Evolutionary conservation across 2,113 vertebrate genomes (phyloP).

Genomic region (Neolamprologus caudopunctatus): DNA sequence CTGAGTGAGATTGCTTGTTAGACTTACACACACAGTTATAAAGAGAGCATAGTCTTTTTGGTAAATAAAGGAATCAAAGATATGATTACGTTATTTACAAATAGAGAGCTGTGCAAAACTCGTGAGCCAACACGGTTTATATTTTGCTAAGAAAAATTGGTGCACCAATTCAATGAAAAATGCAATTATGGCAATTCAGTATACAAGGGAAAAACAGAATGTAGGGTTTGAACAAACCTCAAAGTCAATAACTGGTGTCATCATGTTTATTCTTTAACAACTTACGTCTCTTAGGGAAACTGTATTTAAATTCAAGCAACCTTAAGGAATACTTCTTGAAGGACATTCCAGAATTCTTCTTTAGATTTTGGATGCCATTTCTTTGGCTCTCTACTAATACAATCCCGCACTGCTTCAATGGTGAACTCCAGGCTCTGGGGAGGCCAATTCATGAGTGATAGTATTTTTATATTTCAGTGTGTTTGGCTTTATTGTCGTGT

Average conservation of each 20-base stretch:
- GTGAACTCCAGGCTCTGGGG: not conserved
- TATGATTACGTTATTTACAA: not conserved
- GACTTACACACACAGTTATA: not conserved
- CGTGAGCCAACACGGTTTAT: not conserved
- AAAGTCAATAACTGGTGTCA: not conserved
- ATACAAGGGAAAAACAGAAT: not conserved
- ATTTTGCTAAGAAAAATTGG: not conserved
- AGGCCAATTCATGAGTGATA: not conserved
- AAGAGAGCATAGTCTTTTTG: not conserved
- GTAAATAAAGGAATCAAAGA: not conserved
- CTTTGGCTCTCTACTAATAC: not conserved
- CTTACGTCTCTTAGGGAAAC: not conserved
- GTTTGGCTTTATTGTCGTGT: not conserved
- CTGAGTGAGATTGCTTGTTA: not conserved
- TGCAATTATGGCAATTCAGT: not conserved
- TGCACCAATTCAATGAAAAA: not conserved
- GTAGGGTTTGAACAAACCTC: not conserved
- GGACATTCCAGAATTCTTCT: not conserved
- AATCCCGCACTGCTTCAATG: accelerated
- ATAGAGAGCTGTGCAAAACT: not conserved
- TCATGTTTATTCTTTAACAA: not conserved
- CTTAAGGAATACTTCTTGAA: not conserved
- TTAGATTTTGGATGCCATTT: not conserved
- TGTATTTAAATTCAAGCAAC: not conserved
- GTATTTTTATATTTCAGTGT: not conserved